Base-by-base conservation (phyloP, 2,888 invertebrate genomes). In the Apamea monoglypha region DNA sequence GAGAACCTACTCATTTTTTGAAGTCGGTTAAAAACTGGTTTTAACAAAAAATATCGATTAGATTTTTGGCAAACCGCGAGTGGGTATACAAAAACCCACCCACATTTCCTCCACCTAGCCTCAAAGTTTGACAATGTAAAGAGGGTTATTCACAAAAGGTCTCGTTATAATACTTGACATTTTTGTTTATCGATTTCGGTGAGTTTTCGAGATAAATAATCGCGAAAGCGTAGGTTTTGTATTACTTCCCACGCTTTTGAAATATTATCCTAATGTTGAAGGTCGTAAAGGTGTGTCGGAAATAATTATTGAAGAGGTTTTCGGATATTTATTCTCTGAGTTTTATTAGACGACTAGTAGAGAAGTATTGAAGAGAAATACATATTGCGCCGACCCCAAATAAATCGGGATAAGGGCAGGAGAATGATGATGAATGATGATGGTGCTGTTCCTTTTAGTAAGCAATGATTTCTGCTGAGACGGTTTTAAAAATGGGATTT, bases 71-170 rank as follows among this genome's bases (percentile, higher is more conserved):
- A 16, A 56, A n/a, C 12, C 21, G 1, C 18, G 18, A n/a, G 74
- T 80, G 66, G 59, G 73, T 3, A 21, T 73, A 50, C 59, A 5
- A 40, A 47, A 47, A 56, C 56, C 79, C 36, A 4, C 64, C 56
- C 29, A 80, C 80, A 66, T 47, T 40, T 32, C 25, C 5, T 47
- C 63, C 69, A 70, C 63, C 70, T 64, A 79, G 71, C 29, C 12
- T 25, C 1, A 21, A 7, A 21, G 16, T n/a, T 25, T 29, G 25
- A 61, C 61, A 14, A 18, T 10, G 4, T 3, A 53, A 79, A 29
- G n/a, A n/a, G 32, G 1, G 21, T 79, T 72, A 21, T 72, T 80
- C n/a, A 25, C 25, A 44, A 82, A 70, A 66, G 50, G 29, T 64
- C 47, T 69, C 40, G 66, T 50, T 66, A 21, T 53, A 32, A 61